phyloP scores from a whole-genome alignment of 2,888 invertebrate species.

The Catocala sponsa region DNA sequence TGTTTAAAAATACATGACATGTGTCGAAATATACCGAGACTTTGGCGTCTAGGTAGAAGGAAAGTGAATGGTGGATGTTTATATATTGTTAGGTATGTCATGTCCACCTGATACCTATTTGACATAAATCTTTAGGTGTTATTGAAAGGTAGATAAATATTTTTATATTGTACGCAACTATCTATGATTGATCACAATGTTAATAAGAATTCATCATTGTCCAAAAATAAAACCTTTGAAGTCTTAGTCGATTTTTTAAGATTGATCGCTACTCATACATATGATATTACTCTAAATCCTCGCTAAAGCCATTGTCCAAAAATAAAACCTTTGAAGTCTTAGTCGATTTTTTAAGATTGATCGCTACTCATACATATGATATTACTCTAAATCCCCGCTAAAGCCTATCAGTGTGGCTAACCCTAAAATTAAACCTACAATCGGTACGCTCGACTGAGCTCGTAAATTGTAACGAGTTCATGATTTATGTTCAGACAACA shows the following conservation, averaged over 20 bases:
- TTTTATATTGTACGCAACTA: neutral
- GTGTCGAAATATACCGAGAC: neutral
- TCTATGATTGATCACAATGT: neutral
- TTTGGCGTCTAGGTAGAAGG: neutral
- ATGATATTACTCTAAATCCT: conserved; percentile 43
- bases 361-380: conserved; percentile 31
- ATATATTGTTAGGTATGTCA: too few species aligned
- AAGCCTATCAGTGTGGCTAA: conserved; percentile 63
- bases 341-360: conserved; percentile 33
- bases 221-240: conserved; percentile 43
- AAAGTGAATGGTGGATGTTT: too few species aligned
- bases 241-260: conserved; percentile 28
- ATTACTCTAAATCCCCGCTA: conserved; percentile 55
- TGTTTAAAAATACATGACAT: conserved; percentile 9
- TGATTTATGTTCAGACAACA: conserved; percentile 80
- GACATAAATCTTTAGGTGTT: too few species aligned
- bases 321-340: conserved; percentile 48
- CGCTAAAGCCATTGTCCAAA: conserved; percentile 67
- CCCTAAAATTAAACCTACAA: conserved; percentile 80
- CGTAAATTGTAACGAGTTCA: conserved; percentile 86
- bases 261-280: conserved; percentile 36
- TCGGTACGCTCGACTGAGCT: conserved; percentile 72
- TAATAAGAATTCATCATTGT: neutral
- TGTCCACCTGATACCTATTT: too few species aligned
- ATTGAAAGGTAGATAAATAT: too few species aligned